Evolutionary conservation across 1,140 invertebrate species (phyloP).

Genomic region (Belonocnema kinseyi): DNA sequence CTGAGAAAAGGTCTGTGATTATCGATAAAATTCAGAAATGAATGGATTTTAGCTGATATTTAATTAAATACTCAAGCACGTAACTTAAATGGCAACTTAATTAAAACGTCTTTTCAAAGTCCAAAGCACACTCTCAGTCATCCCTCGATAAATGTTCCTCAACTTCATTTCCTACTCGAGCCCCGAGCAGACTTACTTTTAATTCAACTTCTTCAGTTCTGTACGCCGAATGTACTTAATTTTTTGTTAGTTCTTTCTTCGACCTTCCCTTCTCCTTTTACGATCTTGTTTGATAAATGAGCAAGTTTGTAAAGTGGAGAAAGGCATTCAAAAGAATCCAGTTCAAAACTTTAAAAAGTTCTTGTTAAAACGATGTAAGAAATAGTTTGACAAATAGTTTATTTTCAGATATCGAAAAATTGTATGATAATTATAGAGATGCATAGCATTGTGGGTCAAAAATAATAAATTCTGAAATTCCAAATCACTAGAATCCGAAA

Average conservation of each 20-base stretch:
- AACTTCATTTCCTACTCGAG: slow-evolving; percentile 26
- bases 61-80: slow-evolving; percentile 5
- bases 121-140: slow-evolving; percentile 23
- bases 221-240: background rate
- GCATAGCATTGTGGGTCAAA: too few relatives aligned
- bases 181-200: slow-evolving; percentile 13
- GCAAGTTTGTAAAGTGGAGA: too few relatives aligned
- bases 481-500: too few relatives aligned
- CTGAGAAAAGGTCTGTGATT: background rate
- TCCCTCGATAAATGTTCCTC: slow-evolving; percentile 28
- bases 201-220: slow-evolving; percentile 15
- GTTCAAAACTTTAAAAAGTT: too few relatives aligned
- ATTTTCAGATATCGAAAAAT: too few relatives aligned
- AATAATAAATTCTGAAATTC: too few relatives aligned
- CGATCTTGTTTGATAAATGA: too few relatives aligned
- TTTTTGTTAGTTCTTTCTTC: slow-evolving; percentile 5
- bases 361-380: too few relatives aligned
- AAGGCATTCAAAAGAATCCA: too few relatives aligned
- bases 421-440: too few relatives aligned
- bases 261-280: background rate
- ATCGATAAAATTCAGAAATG: background rate
- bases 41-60: slow-evolving; percentile 3
- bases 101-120: slow-evolving; percentile 32
- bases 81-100: slow-evolving; percentile 31
- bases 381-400: too few relatives aligned